Base-by-base conservation (phyloP, 2,888 invertebrate species). In the Pammene aurita region DNA sequence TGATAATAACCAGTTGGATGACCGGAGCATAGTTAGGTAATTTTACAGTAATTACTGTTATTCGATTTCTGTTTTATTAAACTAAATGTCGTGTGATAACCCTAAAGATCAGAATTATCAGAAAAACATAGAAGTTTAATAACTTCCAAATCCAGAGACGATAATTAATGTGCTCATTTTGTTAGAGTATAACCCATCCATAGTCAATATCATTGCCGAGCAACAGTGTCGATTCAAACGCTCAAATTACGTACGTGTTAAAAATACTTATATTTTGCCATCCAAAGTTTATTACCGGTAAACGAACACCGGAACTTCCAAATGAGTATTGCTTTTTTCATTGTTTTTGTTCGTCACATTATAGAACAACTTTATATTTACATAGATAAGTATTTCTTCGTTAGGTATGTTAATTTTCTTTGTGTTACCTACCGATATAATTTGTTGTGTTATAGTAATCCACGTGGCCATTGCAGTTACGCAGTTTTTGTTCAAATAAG, bases 371-470 rank as follows among this genome's bases (percentile, higher is more conserved):
- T 69, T 74, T 70, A 73, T 74, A 68, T 75, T 80, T 77, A 78
- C 76, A 75, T 78, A 78, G 77, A 75, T 76, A 80, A 80, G 81
- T 81, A 79, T 80, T 80, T 80, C 80, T 79, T 84, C 83, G 81
- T 83, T 79, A 78, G 78, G 79, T 78, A 78, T 80, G 79, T 82
- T 79, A 80, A 78, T 82, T 84, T 83, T 84, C 80, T 81, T 79
- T 83, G 83, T 86, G 89, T 90, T 90, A 90, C 89, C 88, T 91
- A 90, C 89, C 88, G 86, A 81, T 84, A 81, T 84, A 83, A 73
- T 72, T 80, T 73, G 75, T 74, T 80, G 80, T 65, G 76, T 81
- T 80, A 80, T 73, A 79, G 78, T 80, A 78, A 81, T 82, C 80
- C 81, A 84, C 84, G 87, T 87, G 89, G 89, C 89, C 89, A 89